Evolutionary conservation across 2,797 vertebrate species (phyloP).

Genomic region (Spinibarbus caldwelli): DNA sequence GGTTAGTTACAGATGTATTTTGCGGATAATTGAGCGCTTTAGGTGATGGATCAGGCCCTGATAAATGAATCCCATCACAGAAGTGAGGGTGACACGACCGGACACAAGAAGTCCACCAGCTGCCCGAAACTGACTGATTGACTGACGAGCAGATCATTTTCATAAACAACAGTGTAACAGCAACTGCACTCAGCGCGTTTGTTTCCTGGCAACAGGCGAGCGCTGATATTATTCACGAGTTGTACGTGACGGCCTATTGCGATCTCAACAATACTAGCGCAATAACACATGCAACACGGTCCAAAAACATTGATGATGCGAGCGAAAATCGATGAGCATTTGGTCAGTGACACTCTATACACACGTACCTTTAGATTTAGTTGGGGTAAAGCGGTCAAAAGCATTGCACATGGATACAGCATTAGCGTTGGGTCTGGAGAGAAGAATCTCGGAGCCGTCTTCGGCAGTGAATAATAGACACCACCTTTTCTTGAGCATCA

Average conservation of each 20-base stretch:
- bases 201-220: conserved; percentile 71
- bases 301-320: not conserved
- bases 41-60: conserved; percentile 33
- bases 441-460: conserved; percentile 38
- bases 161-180: conserved; percentile 49
- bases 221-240: conserved; percentile 57
- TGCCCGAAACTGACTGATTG: conserved; percentile 16
- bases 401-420: conserved; percentile 62
- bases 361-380: conserved; percentile 62
- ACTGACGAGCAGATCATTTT: conserved; percentile 47
- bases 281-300: conserved; percentile 11
- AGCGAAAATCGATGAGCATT: not conserved
- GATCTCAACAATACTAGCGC: not conserved
- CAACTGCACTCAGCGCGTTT: conserved; percentile 53
- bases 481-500: conserved; percentile 37
- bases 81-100: conserved; percentile 17
- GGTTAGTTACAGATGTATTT: conserved; percentile 10
- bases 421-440: conserved; percentile 47
- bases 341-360: not conserved
- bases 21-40: too few species aligned
- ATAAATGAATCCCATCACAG: conserved; percentile 19
- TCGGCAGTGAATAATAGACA: conserved; percentile 34
- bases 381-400: conserved; percentile 65
- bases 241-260: conserved; percentile 52
- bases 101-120: too few species aligned